phyloP scores from a whole-genome alignment of 2,888 invertebrate species.

The Epirrhoe alternata region DNA sequence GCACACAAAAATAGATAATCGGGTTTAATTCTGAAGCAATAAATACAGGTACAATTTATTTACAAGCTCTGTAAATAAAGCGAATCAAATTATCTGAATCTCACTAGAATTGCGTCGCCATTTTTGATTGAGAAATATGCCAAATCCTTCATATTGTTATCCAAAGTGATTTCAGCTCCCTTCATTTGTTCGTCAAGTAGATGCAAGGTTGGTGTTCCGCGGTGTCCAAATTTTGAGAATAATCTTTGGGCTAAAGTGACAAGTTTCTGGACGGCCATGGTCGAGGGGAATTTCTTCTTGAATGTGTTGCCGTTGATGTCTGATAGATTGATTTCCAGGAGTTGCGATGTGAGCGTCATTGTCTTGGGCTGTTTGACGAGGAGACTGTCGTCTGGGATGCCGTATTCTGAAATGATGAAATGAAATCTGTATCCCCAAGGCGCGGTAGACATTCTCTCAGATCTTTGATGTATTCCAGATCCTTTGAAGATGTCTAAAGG shows the following conservation, averaged over 20 bases:
- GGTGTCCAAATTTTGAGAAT: conserved; percentile 81
- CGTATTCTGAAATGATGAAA: conserved; percentile 94
- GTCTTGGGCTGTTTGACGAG: conserved; percentile 80
- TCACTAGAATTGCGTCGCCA: conserved; percentile 91
- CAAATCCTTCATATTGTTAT: conserved; percentile 93
- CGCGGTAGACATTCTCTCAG: too few relatives aligned
- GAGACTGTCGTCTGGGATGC: conserved; percentile 91
- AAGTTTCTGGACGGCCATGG: conserved; percentile 93
- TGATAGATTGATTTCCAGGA: conserved; percentile 84
- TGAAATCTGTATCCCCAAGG: too few relatives aligned
- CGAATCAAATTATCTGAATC: conserved; percentile 79
- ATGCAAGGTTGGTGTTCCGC: conserved; percentile 71
- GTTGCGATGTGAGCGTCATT: conserved; percentile 88
- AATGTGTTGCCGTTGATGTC: conserved; percentile 85
- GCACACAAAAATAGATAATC: conserved; percentile 71
- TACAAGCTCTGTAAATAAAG: conserved; percentile 68
- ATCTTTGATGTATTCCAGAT: too few relatives aligned
- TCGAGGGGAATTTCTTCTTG: conserved; percentile 90
- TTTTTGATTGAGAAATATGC: conserved; percentile 93
- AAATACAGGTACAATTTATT: conserved; percentile 79
- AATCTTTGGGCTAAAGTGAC: conserved; percentile 91
- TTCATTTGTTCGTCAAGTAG: conserved; percentile 85
- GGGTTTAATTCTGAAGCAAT: conserved; percentile 72
- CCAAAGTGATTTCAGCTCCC: conserved; percentile 89
- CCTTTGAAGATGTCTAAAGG: too few relatives aligned